Evolutionary conservation across 2,113 vertebrate species (phyloP), one percentile per base, ranked within the genome.

Genomic region (Hippocampus abdominalis): DNA sequence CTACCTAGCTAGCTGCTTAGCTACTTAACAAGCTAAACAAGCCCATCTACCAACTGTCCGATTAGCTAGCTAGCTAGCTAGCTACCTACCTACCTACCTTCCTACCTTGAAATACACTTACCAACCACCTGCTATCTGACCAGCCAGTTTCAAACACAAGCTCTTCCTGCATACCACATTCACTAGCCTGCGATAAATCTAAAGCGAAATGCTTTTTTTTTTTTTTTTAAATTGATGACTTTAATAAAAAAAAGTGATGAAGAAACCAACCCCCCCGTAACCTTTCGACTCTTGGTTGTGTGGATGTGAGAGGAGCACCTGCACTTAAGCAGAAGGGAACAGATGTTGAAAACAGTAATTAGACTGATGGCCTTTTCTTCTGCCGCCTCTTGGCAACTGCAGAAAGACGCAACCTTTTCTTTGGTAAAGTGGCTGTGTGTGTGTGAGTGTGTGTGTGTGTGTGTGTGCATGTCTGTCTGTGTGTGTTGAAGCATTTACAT

Each of bases 281-380:
- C 57, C 57, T 60, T 60, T 60, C 27, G 27, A 18, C 29, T 46
- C 21, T 46, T 27, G 42, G n/a, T 7, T 25, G 40, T 25, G n/a
- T 13, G 12, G 13, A 25, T 27, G 40, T 18, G 42, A 64, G 42
- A 46, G 7, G 13, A 27, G 5, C 39, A 40, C 36, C 16, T 63
- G 61, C 20, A 46, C 13, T 46, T 64, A 44, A 64, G 15, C 27
- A 25, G 42, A 25, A 64, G n/a, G 40, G 25, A 64, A 70, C 84
- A 86, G 83, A 81, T 87, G 84, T 76, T 86, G 80, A 73, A 74
- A 84, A 69, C 51, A 25, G 69, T 80, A 83, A 89, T 87, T 87
- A 84, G 79, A 86, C 84, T 87, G 84, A 78, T 88, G 87, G 84
- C 86, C 76, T 86, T 87, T 84, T 64, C 63, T 46, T 27, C 73